A percentile compares a stretch with the other conserved stretches of the same genome.
Evolutionary conservation across 64 coral and sea anemone genomes (phyloP).

Genomic region (Pocillopora verrucosa): DNA sequence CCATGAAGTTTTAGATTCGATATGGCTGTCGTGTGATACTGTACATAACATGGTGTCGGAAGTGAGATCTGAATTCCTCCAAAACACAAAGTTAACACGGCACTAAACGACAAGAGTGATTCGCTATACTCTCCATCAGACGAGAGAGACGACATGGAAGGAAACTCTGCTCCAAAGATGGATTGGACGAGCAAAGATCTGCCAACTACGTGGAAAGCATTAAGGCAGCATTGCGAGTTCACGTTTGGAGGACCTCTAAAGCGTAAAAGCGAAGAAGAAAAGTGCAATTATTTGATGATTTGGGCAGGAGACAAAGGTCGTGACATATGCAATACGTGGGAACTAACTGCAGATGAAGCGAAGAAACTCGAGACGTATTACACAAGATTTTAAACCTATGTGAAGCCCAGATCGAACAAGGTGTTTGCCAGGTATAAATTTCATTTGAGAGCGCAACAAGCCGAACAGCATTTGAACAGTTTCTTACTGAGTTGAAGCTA

Average conservation of each 20-base stretch:
- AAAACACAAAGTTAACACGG: too few species aligned
- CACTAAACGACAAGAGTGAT: too few species aligned
- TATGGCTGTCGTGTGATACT: too few species aligned
- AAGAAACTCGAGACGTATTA: constrained; percentile 49
- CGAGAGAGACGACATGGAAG: neutral
- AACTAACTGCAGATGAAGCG: constrained; percentile 1
- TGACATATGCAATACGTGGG: constrained; percentile 24
- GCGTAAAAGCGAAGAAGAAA: constrained; percentile 41
- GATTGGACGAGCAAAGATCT: constrained; percentile 55
- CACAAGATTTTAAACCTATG: constrained; percentile 27
- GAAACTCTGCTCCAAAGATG: constrained; percentile 12
- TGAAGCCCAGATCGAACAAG: constrained; percentile 16
- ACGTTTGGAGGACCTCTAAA: constrained; percentile 55
- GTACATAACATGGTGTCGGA: too few species aligned
- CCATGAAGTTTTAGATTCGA: too few species aligned
- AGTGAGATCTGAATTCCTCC: too few species aligned
- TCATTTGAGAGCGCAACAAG: constrained; percentile 45
- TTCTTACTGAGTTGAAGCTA: constrained; percentile 44
- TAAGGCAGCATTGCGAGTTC: constrained; percentile 44
- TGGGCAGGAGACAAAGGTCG: constrained; percentile 28
- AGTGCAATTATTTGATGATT: constrained; percentile 60
- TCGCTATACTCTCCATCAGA: too few species aligned
- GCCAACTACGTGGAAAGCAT: constrained; percentile 47
- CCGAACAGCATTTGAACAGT: constrained; percentile 49
- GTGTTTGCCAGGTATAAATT: constrained; percentile 55